Evolutionary conservation across 2,888 invertebrate genomes (phyloP), one percentile per base, ranked within the genome.

Genomic region (Timema cristinae): DNA sequence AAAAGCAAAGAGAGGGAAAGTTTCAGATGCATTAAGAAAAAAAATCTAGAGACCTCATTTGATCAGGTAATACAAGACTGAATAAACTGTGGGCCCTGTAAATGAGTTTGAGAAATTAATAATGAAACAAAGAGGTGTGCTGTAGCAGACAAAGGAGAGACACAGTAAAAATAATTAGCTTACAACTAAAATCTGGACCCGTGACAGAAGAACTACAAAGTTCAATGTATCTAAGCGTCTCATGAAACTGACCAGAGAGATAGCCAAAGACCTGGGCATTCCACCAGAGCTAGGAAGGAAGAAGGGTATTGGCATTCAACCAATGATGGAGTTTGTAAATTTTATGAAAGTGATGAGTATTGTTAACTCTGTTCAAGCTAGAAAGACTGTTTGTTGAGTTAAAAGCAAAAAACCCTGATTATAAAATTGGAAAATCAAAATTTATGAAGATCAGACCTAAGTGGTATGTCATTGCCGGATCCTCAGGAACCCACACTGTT

Each of bases 231-330:
- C 63, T 47, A 32, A 47, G 47, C 47, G 7, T 63, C 47, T 63
- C 13, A 32, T 63, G 5, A 63, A 63, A 63, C 47, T 63, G 63
- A 63, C 47, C 16, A 63, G 47, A 63, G 0, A 63, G 47, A 13
- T 63, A 63, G 47, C 32, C 47, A 63, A 63, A 63, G 63, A 63
- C 10, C 63, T 16, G 63, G 63, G 63, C 32, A 63, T 63, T 32
- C 47, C 32, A 63, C 9, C 47, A 6, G 32, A 63, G 47, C 47
- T 63, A 11, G 63, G 63, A 63, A 63, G 13, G 63, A 63, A 63
- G 9, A 63, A 47, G 47, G 47, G 2, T 6, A 47, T 63, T 15
- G 63, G 63, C 47, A 63, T 63, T 63, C 63, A 63, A 63, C 47
- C 63, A 16, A 5, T 47, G 63, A 48, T 63, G 63, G 16, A 8